These are phyloP conservation scores for Lasioglossum zephyrum DNA, from an alignment of 2,888 invertebrate genomes.

Conservation along the genomic window DNA sequence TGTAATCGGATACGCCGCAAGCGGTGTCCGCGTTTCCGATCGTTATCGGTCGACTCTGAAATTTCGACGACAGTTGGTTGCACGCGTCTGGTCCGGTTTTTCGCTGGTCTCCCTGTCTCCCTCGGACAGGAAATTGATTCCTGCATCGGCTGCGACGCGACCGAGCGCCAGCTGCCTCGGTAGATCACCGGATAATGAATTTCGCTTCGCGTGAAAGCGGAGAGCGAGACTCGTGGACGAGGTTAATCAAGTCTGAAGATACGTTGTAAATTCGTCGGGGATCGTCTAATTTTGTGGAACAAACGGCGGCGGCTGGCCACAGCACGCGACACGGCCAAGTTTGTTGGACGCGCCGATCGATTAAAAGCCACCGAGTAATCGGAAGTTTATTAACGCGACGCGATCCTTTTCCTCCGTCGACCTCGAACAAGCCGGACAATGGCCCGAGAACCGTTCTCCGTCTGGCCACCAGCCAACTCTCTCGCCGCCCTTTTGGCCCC, in stretches of 20 bases:
- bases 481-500: slow-evolving; percentile 52
- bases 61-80: slow-evolving; percentile 59
- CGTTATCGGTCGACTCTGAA: slow-evolving; percentile 34
- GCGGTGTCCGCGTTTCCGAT: slow-evolving; percentile 20
- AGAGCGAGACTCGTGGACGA: neutral
- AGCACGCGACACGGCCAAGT: neutral
- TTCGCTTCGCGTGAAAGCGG: slow-evolving; percentile 37
- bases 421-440: slow-evolving; percentile 56
- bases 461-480: slow-evolving; percentile 73
- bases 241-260: neutral
- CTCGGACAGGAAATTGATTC: slow-evolving; percentile 65
- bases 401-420: slow-evolving; percentile 6
- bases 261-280: neutral
- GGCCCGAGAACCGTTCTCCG: slow-evolving; percentile 38
- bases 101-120: slow-evolving; percentile 22
- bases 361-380: slow-evolving; percentile 31
- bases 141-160: slow-evolving; percentile 32
- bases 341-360: neutral
- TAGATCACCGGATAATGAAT: slow-evolving; percentile 53
- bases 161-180: slow-evolving; percentile 55
- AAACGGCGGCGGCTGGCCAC: no score
- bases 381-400: slow-evolving; percentile 67
- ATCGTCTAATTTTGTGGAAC: slow-evolving; percentile 4
- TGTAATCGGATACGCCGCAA: slow-evolving; percentile 1
- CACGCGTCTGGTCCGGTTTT: slow-evolving; percentile 33